A percentile compares a stretch with the other conserved stretches of the same genome.
Evolutionary conservation across 2,888 invertebrate genomes (phyloP).

Genomic region (Eubasilissa splendida): DNA sequence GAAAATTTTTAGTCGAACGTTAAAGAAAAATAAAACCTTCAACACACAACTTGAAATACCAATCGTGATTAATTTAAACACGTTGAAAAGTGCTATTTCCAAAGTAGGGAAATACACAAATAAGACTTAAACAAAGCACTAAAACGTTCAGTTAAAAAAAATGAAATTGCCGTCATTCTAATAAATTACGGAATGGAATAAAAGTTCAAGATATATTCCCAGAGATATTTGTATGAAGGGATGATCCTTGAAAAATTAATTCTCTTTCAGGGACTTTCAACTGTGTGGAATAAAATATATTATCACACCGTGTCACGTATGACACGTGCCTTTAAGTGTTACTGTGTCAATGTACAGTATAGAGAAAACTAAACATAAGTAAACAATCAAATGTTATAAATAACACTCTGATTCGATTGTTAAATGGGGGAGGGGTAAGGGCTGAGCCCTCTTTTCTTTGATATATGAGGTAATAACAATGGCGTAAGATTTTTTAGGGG

Average conservation of each 20-base stretch:
- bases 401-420: too few species aligned
- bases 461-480: too few species aligned
- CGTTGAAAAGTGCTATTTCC: not conserved
- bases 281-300: too few species aligned
- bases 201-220: conserved; percentile 1
- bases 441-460: too few species aligned
- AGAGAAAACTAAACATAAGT: too few species aligned
- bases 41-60: conserved; percentile 2
- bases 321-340: too few species aligned
- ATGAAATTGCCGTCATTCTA: not conserved
- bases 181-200: conserved; percentile 8
- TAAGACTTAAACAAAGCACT: not conserved
- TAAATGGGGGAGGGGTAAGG: too few species aligned
- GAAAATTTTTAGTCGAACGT: too few species aligned
- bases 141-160: not conserved
- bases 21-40: not conserved
- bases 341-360: too few species aligned
- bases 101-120: not conserved
- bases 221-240: conserved; percentile 6
- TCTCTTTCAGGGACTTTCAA: conserved; percentile 4
- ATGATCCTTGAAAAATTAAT: not conserved
- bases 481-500: too few species aligned
- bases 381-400: too few species aligned
- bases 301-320: too few species aligned
- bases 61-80: not conserved